These are phyloP conservation scores for Novumbra hubbsi DNA, from an alignment of 2,797 vertebrate species.

Conservation along the genomic window DNA sequence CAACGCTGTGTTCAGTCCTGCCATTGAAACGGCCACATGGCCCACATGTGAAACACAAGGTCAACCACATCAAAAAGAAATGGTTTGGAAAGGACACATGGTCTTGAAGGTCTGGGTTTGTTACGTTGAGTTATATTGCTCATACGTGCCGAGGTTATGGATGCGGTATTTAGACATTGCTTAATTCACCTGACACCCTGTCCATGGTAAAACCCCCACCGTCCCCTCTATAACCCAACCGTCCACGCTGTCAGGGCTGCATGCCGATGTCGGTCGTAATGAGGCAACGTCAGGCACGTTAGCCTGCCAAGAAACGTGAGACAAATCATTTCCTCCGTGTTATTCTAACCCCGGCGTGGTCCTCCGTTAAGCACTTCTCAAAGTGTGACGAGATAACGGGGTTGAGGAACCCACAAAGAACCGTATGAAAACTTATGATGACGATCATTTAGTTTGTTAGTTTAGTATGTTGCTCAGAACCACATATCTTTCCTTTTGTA, in stretches of 20 bases:
- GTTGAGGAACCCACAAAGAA: background rate
- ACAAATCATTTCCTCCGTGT: constrained; percentile 29
- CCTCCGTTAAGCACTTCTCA: constrained; percentile 14
- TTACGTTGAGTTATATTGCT: constrained; percentile 54
- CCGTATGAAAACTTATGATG: constrained; percentile 9
- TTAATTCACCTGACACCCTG: constrained; percentile 55
- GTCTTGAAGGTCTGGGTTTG: constrained; percentile 34
- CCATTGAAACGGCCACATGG: constrained; percentile 10
- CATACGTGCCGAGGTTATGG: constrained; percentile 36
- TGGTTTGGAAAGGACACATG: constrained; percentile 46
- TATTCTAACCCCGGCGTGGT: constrained; percentile 33
- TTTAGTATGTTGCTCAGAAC: constrained; percentile 13
- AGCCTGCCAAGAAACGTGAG: constrained; percentile 34
- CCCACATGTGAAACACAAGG: constrained; percentile 50
- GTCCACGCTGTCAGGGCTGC: constrained; percentile 31
- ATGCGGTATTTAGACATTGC: constrained; percentile 54
- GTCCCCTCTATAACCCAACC: constrained; percentile 7
- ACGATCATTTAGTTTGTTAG: constrained; percentile 20
- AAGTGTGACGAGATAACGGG: constrained; percentile 24
- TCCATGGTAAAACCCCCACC: constrained; percentile 38
- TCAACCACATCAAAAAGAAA: constrained; percentile 60
- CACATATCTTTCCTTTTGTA: constrained; percentile 20
- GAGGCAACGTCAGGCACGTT: constrained; percentile 45
- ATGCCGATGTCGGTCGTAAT: constrained; percentile 37
- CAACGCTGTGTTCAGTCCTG: background rate